A percentile compares a stretch with the other conserved stretches of the same genome.
Conservation (phyloP, 2,113 vertebrate genomes). For the Leptocoma aspasia region DNA sequence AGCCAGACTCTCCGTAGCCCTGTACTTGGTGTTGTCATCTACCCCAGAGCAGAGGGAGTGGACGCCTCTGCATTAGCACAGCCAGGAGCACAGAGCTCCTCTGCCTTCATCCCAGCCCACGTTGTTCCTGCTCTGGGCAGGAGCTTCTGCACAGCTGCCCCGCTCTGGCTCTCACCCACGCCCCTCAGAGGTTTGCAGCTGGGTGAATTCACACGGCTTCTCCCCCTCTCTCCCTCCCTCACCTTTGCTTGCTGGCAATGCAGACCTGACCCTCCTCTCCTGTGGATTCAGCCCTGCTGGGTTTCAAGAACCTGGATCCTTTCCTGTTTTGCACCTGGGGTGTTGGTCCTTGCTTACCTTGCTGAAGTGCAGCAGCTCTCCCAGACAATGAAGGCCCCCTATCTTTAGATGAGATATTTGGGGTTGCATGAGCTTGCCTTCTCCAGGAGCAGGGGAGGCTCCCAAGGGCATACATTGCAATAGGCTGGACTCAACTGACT, state of each 20-base stretch:
- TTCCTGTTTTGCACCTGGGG: background rate
- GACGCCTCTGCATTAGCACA: background rate
- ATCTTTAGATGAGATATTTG: background rate
- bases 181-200: background rate
- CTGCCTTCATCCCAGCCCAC: background rate
- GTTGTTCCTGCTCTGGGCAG: background rate
- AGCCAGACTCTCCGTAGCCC: background rate
- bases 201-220: background rate
- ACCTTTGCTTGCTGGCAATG: rapidly evolving
- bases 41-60: background rate
- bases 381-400: background rate
- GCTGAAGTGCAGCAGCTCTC: background rate
- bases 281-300: background rate
- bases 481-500: background rate
- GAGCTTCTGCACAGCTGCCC: background rate
- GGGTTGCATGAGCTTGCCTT: background rate
- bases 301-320: background rate
- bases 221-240: background rate
- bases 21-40: background rate
- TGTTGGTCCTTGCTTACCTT: background rate
- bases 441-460: background rate
- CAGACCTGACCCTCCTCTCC: background rate
- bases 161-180: background rate
- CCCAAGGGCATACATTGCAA: rapidly evolving
- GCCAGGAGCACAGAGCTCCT: background rate